Base-by-base conservation (phyloP, 2,888 invertebrate genomes). In the Aphodius sticticus region DNA sequence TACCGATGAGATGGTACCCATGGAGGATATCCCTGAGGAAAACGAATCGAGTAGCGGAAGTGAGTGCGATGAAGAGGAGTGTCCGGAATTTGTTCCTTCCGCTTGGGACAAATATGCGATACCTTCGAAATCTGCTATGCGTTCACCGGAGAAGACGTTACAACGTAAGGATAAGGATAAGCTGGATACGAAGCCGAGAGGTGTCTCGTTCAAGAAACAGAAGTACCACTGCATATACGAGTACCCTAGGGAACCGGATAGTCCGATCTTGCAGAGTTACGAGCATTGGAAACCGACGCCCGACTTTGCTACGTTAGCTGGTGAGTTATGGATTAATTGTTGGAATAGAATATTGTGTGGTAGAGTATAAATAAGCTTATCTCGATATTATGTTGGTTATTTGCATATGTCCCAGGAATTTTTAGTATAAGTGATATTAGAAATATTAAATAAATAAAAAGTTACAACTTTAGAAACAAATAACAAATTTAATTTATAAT, bases 181-280 rank as follows among this genome's bases (percentile, higher is more conserved):
- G 79, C 7, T 9, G 4, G 53, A 53, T 53, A 53, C 9, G 53
- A 88, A 88, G 82, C 83, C 87, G 53, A 87, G 86, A 82, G 89
- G 88, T 6, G 96, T 96, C 75, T 94, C 94, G 89, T 96, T 96
- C 90, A 95, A 96, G 86, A 94, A 95, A 77, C 95, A 95, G 89
- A 94, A 94, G 87, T 95, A 95, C 89, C 95, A 95, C 89, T 95
- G 95, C 86, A 95, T 96, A 81, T 96, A 95, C 88, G 95, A 96
- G 89, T 96, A 96, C 89, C 96, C 96, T 76, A 93, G 94, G 84
- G 95, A 95, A 89, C 92, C 91, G 69, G 92, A 89, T 81, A 89
- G 88, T 84, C 88, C 89, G 6, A 84, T 87, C 53, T 81, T 88
- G 16, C 88, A 87, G 74, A 87, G 85, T 81, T 87, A 86, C 76